Conservation (phyloP, 2,797 vertebrate species). For the Psittacula derbiana region DNA sequence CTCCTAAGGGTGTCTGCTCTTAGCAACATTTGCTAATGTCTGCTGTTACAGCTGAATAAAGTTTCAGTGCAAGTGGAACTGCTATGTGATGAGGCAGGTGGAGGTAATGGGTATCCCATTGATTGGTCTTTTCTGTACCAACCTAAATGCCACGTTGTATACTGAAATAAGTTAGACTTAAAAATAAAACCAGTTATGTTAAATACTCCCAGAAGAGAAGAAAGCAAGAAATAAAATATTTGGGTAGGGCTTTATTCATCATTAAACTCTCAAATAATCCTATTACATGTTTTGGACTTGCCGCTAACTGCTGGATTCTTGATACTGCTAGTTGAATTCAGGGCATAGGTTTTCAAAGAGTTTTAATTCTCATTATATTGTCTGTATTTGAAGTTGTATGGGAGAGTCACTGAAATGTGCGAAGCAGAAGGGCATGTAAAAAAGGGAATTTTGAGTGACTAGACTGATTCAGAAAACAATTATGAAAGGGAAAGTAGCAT, state of each 20-base stretch:
- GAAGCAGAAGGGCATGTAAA: constrained; percentile 12
- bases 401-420: constrained; percentile 50
- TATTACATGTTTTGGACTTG: not conserved
- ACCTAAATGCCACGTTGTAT: not conserved
- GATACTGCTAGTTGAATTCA: constrained; percentile 45
- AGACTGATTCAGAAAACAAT: constrained; percentile 17
- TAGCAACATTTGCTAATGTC: not conserved
- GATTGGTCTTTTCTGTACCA: not conserved
- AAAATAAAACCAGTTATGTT: not conserved
- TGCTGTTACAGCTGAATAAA: not conserved
- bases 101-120: not conserved
- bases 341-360: not conserved
- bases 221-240: not conserved
- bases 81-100: not conserved
- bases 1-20: not conserved
- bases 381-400: not conserved
- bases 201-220: not conserved
- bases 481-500: not conserved
- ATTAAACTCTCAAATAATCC: not conserved
- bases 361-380: constrained; percentile 21
- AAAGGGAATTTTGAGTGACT: not conserved
- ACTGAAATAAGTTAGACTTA: not conserved
- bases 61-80: not conserved
- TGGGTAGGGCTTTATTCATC: not conserved
- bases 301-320: not conserved